phyloP scores from a whole-genome alignment of 2,113 vertebrate species.

The Arothron firmamentum region DNA sequence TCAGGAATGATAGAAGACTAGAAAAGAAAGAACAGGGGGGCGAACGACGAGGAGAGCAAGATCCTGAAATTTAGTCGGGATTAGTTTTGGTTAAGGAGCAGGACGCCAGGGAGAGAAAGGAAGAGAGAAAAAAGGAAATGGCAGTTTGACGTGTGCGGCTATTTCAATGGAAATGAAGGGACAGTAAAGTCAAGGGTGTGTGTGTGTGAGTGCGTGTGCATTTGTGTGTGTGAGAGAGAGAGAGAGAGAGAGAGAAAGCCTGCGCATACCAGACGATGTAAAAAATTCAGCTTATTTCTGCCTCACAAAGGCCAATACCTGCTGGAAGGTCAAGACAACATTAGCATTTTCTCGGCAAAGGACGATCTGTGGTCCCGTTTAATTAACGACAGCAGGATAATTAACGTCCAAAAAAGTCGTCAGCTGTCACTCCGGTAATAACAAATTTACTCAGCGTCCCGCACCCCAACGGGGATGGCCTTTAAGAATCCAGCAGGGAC shows the following conservation, averaged over 20 bases:
- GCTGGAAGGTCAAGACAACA: constrained; percentile 55
- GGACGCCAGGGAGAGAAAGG: constrained; percentile 37
- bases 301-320: constrained; percentile 19
- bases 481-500: constrained; percentile 44
- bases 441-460: constrained; percentile 42
- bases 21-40: constrained; percentile 36
- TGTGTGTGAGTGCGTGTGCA: background rate
- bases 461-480: constrained; percentile 29
- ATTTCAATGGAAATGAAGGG: constrained; percentile 22
- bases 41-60: constrained; percentile 48
- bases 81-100: constrained; percentile 69
- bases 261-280: constrained; percentile 28
- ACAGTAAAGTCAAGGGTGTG: constrained; percentile 20
- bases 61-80: constrained; percentile 71
- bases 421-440: constrained; percentile 52
- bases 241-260: background rate
- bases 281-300: constrained; percentile 38
- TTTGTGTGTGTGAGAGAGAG: background rate
- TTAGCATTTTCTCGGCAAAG: constrained; percentile 48
- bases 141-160: constrained; percentile 16
- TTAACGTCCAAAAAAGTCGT: constrained; percentile 54
- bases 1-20: constrained; percentile 73
- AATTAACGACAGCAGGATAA: constrained; percentile 60
- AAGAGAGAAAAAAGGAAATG: constrained; percentile 16
- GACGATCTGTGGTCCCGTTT: constrained; percentile 46